Evolutionary conservation across 35 echinoderm and acorn worm species (phyloP).

Genomic region (Strongylocentrotus purpuratus): DNA sequence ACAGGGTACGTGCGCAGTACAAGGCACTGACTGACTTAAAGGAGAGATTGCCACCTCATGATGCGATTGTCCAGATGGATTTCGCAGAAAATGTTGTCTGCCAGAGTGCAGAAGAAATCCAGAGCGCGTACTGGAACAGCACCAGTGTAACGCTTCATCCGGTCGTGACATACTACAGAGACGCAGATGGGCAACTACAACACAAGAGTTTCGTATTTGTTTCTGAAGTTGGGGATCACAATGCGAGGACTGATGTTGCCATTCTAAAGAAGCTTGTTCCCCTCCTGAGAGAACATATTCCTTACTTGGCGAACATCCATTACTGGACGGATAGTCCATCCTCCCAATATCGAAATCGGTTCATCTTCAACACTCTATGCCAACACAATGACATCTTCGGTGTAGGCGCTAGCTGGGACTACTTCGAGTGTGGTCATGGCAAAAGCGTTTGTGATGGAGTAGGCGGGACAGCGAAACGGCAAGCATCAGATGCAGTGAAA

Average conservation of each 20-base stretch:
- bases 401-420: conserved; percentile 61
- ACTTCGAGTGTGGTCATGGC: conserved; percentile 66
- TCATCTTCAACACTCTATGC: conserved; percentile 53
- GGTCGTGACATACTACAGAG: conserved; percentile 57
- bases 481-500: conserved; percentile 56
- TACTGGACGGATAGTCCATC: conserved; percentile 79
- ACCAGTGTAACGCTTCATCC: conserved; percentile 60
- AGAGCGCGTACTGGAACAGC: conserved; percentile 63
- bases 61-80: too few species aligned
- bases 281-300: conserved; percentile 44
- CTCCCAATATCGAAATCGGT: conserved; percentile 68
- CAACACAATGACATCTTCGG: conserved; percentile 48
- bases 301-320: conserved; percentile 58
- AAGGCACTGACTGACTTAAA: too few species aligned
- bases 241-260: conserved; percentile 30
- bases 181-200: conserved; percentile 43
- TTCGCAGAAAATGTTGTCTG: too few species aligned
- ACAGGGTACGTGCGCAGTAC: too few species aligned
- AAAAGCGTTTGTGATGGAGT: conserved; percentile 68
- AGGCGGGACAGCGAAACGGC: conserved; percentile 42
- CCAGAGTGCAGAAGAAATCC: conserved; percentile 53
- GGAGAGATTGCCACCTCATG: too few species aligned
- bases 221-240: conserved; percentile 45
- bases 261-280: conserved; percentile 58
- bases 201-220: conserved; percentile 52